Evolutionary conservation across 2,113 vertebrate species (phyloP).

Genomic region (Emydocephalus ijimae): DNA sequence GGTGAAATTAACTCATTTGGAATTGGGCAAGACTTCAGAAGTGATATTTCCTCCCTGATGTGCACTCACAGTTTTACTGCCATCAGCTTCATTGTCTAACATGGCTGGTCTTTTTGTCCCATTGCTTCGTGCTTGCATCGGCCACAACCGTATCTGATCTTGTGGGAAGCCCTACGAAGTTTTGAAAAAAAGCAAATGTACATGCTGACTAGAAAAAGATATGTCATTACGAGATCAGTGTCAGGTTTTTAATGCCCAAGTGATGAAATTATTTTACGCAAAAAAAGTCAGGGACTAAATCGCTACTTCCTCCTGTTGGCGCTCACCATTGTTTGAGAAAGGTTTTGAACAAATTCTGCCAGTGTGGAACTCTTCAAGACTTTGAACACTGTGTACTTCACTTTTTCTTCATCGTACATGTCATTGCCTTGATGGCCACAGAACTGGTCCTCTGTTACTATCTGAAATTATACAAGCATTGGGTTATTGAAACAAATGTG

Average conservation of each 20-base stretch:
- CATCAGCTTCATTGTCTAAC: conserved; percentile 97
- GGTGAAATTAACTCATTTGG: neutral
- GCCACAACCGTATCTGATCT: conserved; percentile 98
- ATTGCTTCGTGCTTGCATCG: conserved; percentile 98
- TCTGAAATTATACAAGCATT: conserved; percentile 69
- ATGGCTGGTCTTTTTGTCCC: conserved; percentile 97
- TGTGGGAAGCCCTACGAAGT: conserved; percentile 89
- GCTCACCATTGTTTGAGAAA: conserved; percentile 96
- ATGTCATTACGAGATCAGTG: neutral
- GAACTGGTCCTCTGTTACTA: conserved; percentile 98
- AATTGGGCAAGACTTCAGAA: neutral
- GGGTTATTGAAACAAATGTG: neutral
- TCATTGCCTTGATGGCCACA: conserved; percentile 99
- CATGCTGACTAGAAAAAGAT: neutral
- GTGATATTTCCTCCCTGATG: neutral
- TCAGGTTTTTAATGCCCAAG: neutral
- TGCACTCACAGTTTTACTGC: conserved; percentile 91
- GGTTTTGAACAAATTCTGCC: conserved; percentile 95
- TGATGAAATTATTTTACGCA: neutral
- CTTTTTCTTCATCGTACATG: conserved; percentile 99
- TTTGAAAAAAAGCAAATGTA: neutral
- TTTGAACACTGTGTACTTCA: conserved; percentile 98
- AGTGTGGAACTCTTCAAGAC: conserved; percentile 96
- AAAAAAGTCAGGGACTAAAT: neutral
- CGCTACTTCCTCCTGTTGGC: too few relatives aligned